Base-by-base conservation (phyloP, 2,888 invertebrate species). In the Phanerotoma sp. region DNA sequence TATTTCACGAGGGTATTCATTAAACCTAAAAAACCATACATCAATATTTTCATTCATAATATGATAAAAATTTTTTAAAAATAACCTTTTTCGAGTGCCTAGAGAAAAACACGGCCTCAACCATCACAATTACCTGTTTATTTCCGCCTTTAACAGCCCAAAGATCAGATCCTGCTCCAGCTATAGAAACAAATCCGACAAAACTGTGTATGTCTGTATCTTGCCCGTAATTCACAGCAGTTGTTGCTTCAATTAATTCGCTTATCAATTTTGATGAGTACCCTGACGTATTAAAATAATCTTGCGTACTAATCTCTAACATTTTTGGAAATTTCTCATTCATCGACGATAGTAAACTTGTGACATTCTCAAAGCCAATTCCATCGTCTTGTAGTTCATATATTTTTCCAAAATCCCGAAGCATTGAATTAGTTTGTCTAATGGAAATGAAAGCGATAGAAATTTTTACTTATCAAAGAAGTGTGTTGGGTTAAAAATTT, bases 91-190 rank as follows among this genome's bases (percentile, higher is more conserved):
- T n/a, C n/a, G n/a, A n/a, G n/a, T n/a, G n/a, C n/a, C n/a, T n/a
- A n/a, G n/a, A n/a, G n/a, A n/a, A n/a, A n/a, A n/a, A n/a, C n/a
- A n/a, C n/a, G n/a, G n/a, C n/a, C n/a, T n/a, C n/a, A n/a, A n/a
- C n/a, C n/a, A n/a, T n/a, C n/a, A n/a, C n/a, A n/a, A 28, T 30
- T 11, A 84, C 77, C 62, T 73, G 66, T 62, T 78, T 77, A 67
- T 86, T 86, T 41, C 86, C 86, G 40, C 82, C 83, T 61, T 80
- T 74, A 5, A 86, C 80, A 18, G 82, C 74, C 83, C 84, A 86
- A 35, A 86, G 70, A 13, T 78, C 77, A 21, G 72, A 70, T 21
- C 77, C 78, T 11, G 80, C 79, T 10, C 83, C 85, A 48, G 84
- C 84, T 50, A 84, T 61, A 2, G 84, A 80, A 1, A 78, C 72